Evolutionary conservation across 2,888 invertebrate species (phyloP).

Genomic region (Camponotus fellah): DNA sequence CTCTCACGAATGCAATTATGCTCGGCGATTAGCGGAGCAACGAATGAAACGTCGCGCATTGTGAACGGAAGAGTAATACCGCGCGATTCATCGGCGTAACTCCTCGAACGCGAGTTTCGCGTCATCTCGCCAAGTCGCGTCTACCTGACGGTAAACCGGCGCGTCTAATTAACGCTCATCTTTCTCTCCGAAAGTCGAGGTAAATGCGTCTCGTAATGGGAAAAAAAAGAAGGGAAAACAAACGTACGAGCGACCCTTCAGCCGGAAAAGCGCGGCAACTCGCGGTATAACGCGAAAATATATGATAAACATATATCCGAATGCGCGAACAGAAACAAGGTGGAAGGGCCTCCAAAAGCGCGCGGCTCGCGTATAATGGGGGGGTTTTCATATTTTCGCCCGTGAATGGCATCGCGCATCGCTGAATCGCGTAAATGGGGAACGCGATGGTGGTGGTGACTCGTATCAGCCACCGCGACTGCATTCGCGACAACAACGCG

Average conservation of each 20-base stretch:
- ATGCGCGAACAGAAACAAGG: conserved; percentile 8
- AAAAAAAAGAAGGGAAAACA: not conserved
- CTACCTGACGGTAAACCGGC: conserved; percentile 17
- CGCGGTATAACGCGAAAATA: conserved; percentile 76
- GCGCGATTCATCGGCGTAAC: conserved; percentile 46
- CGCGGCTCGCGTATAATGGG: conserved; percentile 75
- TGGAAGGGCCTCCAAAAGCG: conserved; percentile 63
- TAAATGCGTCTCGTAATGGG: not conserved
- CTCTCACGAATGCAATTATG: conserved; percentile 46
- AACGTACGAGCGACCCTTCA: conserved; percentile 13
- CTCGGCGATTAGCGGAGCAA: conserved; percentile 35
- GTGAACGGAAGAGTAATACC: not conserved
- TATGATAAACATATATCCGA: conserved; percentile 75
- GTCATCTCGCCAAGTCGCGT: conserved; percentile 34
- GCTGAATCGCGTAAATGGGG: conserved; percentile 82
- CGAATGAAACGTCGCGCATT: conserved; percentile 32
- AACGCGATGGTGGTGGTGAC: conserved; percentile 44
- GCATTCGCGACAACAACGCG: conserved; percentile 57
- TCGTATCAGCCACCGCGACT: conserved; percentile 50
- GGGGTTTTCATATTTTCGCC: conserved; percentile 80
- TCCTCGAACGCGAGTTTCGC: conserved; percentile 21
- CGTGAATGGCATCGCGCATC: conserved; percentile 83
- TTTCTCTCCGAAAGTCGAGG: conserved; percentile 27
- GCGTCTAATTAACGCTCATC: conserved; percentile 48
- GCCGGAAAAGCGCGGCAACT: conserved; percentile 71